These are phyloP conservation scores for Chaetodon auriga DNA, from an alignment of 2,113 vertebrate genomes.

Conservation along the genomic window DNA sequence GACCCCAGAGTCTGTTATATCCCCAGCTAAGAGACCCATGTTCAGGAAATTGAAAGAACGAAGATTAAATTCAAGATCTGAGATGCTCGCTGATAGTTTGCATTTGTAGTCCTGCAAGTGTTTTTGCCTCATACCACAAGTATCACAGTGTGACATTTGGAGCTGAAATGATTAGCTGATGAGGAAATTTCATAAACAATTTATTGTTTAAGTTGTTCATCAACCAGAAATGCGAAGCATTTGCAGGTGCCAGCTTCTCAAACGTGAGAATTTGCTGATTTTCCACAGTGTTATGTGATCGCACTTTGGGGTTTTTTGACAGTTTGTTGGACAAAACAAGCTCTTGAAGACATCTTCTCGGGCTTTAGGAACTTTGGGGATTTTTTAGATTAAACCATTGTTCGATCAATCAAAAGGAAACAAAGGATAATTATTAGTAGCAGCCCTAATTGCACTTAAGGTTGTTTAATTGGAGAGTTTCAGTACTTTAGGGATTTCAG, in stretches of 20 bases:
- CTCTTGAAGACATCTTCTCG: neutral
- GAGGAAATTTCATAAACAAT: neutral
- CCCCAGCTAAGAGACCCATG: neutral
- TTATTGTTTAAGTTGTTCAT: neutral
- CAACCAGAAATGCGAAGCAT: neutral
- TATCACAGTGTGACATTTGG: neutral
- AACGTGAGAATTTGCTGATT: neutral
- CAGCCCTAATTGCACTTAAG: neutral
- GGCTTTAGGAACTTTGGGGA: neutral
- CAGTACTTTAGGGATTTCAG: neutral
- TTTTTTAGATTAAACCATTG: neutral
- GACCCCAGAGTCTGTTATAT: neutral
- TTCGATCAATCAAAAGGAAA: neutral
- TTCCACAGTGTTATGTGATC: neutral
- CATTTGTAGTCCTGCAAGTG: neutral
- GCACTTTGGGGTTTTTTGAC: neutral
- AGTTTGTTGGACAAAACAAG: neutral
- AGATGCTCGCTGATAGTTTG: neutral
- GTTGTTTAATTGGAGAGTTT: neutral
- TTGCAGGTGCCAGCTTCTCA: too few species aligned
- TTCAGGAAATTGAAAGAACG: conserved; percentile 9
- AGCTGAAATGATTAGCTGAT: neutral
- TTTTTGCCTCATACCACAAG: neutral
- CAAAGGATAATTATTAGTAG: neutral
- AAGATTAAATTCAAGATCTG: neutral